Base-by-base conservation (phyloP, 2,797 vertebrate genomes). In the Lagocephalus sceleratus region DNA sequence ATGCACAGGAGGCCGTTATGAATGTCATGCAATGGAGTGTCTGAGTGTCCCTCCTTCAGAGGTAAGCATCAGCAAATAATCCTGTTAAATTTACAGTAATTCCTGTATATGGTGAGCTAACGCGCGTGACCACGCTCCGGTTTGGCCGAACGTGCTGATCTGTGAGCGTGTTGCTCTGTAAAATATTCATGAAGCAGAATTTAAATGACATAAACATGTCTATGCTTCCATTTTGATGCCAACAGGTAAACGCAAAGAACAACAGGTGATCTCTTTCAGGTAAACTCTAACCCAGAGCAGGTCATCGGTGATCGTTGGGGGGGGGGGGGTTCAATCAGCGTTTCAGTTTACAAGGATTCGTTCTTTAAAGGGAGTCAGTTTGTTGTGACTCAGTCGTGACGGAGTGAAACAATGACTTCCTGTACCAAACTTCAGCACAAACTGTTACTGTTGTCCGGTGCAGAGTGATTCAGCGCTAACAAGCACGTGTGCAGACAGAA, bases 381-480 rank as follows among this genome's bases (percentile, higher is more conserved):
- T 35, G 2, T 35, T 10, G 14, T 3, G 1, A 14, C 14, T 14
- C 32, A 35, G 32, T 14, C 11, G 51, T 42, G 41, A 35, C 41
- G 14, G 40, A 40, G 51, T 25, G 59, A 58, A 68, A 46, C 49
- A 65, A 53, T 55, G 19, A 60, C 53, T 46, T 55, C 42, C 54
- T 55, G 66, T 39, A 17, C 65, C 47, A 51, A 48, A 20, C 35
- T n/a, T 55, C 6, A 39, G 54, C 54, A 52, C 62, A 47, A 68
- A 54, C 49, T 40, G 52, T 71, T 32, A 21, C 47, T 39, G 56
- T 63, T 51, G 50, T 46, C 42, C 10, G 23, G 42, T 54, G 14
- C 29, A 3, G 26, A 68, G 35, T 68, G 68, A 72, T 26, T 84
- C 73, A 66, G 61, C 52, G 68, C 40, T 59, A 75, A 63, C 59